Evolutionary conservation across 2,797 vertebrate species (phyloP).

Genomic region (Hippocampus kuda): DNA sequence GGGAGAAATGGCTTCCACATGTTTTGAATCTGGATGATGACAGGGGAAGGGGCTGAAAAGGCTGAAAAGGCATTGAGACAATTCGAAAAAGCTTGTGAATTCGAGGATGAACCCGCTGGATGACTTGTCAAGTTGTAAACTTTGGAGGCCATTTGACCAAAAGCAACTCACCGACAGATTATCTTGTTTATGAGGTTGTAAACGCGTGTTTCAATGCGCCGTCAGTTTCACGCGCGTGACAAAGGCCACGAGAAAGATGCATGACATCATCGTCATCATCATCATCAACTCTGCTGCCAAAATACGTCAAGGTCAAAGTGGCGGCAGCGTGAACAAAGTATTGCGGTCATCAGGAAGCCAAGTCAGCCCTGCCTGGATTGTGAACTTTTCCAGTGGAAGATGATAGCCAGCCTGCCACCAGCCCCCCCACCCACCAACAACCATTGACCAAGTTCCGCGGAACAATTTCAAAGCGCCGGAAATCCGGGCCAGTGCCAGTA

Average conservation of each 20-base stretch:
- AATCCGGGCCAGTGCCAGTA: constrained; percentile 63
- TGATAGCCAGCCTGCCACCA: constrained; percentile 42
- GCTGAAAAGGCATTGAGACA: background rate
- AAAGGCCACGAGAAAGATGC: background rate
- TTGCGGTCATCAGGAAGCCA: constrained; percentile 62
- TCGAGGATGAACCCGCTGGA: background rate
- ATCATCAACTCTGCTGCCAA: constrained; percentile 8
- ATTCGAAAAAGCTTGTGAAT: no score
- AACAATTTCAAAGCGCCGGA: constrained; percentile 74
- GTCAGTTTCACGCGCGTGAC: background rate
- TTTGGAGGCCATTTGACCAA: background rate
- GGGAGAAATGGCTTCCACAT: constrained; percentile 70
- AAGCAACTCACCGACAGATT: background rate
- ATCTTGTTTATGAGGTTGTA: background rate
- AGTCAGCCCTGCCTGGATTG: constrained; percentile 63
- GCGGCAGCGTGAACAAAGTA: constrained; percentile 36
- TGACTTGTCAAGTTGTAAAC: constrained; percentile 10
- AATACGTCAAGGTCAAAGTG: constrained; percentile 33
- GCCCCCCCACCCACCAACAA: constrained; percentile 10
- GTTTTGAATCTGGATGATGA: constrained; percentile 55
- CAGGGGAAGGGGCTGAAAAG: constrained; percentile 9
- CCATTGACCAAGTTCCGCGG: constrained; percentile 43
- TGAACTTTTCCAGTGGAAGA: constrained; percentile 60
- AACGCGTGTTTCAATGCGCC: background rate
- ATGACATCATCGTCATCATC: background rate